These are phyloP conservation scores for Drosophila rhopaloa DNA, from an alignment of 1,140 invertebrate species.

Conservation along the genomic window DNA sequence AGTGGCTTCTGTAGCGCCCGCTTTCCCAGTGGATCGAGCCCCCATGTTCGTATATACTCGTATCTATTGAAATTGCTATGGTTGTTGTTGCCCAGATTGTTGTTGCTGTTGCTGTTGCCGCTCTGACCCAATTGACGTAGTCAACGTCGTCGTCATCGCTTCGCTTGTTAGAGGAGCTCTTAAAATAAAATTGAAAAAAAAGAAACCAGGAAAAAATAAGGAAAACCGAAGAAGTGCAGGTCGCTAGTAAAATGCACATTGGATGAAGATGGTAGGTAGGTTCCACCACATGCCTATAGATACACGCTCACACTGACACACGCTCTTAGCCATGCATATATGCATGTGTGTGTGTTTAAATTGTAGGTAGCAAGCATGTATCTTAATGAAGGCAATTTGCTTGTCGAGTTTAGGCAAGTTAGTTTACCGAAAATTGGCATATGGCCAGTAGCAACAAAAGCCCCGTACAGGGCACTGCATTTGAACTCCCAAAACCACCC, in stretches of 20 bases:
- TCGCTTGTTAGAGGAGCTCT: slow-evolving; percentile 58
- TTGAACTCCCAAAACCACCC: slow-evolving; percentile 24
- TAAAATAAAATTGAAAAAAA: slow-evolving; percentile 48
- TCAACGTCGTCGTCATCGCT: slow-evolving; percentile 58
- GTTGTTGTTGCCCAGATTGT: slow-evolving; percentile 46
- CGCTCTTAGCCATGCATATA: slow-evolving; percentile 11
- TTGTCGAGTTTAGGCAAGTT: slow-evolving; percentile 83
- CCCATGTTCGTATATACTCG: slow-evolving; percentile 34
- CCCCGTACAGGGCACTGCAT: slow-evolving; percentile 39
- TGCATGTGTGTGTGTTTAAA: slow-evolving; percentile 60
- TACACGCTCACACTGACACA: slow-evolving; percentile 12
- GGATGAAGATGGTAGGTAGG: slow-evolving; percentile 51
- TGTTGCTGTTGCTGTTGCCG: slow-evolving; percentile 39
- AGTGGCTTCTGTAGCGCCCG: slow-evolving; percentile 70
- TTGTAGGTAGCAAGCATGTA: slow-evolving; percentile 81
- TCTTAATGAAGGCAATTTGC: slow-evolving; percentile 83
- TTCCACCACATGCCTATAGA: slow-evolving; percentile 26
- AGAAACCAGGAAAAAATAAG: slow-evolving; percentile 21
- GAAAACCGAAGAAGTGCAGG: slow-evolving; percentile 46
- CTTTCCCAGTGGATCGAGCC: slow-evolving; percentile 27
- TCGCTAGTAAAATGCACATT: slow-evolving; percentile 56
- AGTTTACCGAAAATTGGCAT: slow-evolving; percentile 83
- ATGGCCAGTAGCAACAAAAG: slow-evolving; percentile 81
- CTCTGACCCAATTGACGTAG: slow-evolving; percentile 76
- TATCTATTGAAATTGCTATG: slow-evolving; percentile 77